phyloP scores from a whole-genome alignment of 2,888 invertebrate species.

The Zeuzera pyrina region DNA sequence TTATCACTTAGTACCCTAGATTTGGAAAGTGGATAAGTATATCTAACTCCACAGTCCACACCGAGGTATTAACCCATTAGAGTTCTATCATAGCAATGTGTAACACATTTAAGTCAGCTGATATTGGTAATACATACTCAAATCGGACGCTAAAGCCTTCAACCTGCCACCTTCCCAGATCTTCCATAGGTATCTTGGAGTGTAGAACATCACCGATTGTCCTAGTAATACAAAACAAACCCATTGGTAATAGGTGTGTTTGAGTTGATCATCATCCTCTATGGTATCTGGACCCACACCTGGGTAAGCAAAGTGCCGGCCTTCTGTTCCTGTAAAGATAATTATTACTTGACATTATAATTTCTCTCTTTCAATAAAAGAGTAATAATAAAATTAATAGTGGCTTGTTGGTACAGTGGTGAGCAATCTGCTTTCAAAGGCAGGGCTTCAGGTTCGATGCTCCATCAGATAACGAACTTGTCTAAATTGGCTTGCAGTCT shows the following conservation, averaged over 20 bases:
- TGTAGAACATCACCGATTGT: constrained; percentile 79
- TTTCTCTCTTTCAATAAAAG: no score
- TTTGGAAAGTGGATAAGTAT: no score
- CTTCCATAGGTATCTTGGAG: constrained; percentile 81
- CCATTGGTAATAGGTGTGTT: constrained; percentile 81
- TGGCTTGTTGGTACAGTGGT: no score
- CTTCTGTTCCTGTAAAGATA: constrained; percentile 53
- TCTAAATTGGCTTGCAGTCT: no score
- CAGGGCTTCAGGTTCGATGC: no score
- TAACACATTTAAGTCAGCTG: background rate
- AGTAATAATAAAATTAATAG: no score
- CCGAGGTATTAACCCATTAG: no score
- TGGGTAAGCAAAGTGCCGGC: constrained; percentile 59
- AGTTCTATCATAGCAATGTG: background rate
- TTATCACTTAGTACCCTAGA: no score
- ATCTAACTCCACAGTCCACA: no score
- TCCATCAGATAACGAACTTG: no score
- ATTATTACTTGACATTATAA: no score
- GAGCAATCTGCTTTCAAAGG: no score
- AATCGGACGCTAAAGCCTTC: constrained; percentile 72
- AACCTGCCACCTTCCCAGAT: constrained; percentile 79
- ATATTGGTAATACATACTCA: constrained; percentile 48
- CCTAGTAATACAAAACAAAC: constrained; percentile 78
- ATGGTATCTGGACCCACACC: constrained; percentile 59
- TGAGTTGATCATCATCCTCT: constrained; percentile 62